A percentile compares a stretch with the other conserved stretches of the same genome.
phyloP scores from a whole-genome alignment of 2,888 invertebrate species.

The Heliconius erato region DNA sequence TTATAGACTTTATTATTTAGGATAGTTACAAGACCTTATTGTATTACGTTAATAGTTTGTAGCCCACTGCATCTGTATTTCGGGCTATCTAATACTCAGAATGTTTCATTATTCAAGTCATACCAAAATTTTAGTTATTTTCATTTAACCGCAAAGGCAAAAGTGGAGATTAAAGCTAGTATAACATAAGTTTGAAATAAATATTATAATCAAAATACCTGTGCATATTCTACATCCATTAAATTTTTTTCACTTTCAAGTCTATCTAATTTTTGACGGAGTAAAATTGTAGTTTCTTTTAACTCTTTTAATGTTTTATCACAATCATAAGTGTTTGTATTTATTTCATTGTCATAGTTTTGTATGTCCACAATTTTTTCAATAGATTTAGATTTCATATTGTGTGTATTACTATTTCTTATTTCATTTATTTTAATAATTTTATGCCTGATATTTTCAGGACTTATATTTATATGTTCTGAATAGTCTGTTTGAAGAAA shows the following conservation, averaged over 20 bases:
- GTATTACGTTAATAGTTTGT: no score
- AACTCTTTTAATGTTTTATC: constrained; percentile 74
- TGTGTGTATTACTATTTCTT: constrained; percentile 36
- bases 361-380: constrained; percentile 14
- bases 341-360: constrained; percentile 40
- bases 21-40: no score
- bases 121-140: background rate
- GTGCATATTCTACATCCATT: constrained; percentile 77
- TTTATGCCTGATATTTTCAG: constrained; percentile 61
- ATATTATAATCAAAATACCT: constrained; percentile 59
- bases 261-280: constrained; percentile 74
- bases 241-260: constrained; percentile 77
- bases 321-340: constrained; percentile 53
- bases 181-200: background rate
- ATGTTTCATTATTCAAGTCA: no score
- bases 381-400: constrained; percentile 24
- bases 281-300: constrained; percentile 74
- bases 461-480: constrained; percentile 52
- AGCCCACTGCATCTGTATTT: no score
- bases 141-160: background rate
- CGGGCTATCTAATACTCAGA: no score
- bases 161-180: background rate
- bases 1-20: background rate
- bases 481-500: constrained; percentile 49
- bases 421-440: constrained; percentile 58